Evolutionary conservation across 2,797 vertebrate species (phyloP).

Genomic region (Danionella dracula): DNA sequence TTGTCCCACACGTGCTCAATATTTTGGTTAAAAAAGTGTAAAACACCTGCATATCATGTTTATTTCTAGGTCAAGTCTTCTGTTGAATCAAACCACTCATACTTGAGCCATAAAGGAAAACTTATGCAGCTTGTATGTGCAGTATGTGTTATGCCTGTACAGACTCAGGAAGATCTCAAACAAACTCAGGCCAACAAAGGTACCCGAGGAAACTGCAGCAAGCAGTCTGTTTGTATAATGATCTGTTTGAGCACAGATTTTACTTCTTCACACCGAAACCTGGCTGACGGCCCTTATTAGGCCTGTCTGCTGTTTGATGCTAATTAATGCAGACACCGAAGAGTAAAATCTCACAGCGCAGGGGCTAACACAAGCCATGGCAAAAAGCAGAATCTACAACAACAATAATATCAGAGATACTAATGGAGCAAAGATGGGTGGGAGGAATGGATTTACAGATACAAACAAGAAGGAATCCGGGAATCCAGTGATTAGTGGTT

Average conservation of each 20-base stretch:
- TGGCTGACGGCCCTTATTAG: neutral
- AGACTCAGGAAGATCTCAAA: neutral
- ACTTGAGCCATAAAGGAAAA: too few species aligned
- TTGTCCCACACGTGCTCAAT: too few species aligned
- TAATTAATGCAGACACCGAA: constrained; percentile 9
- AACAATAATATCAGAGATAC: neutral
- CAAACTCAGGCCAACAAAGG: neutral
- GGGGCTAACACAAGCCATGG: neutral
- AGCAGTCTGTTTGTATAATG: constrained; percentile 10
- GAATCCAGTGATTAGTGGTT: too few species aligned
- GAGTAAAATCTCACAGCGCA: neutral
- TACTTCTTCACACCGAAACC: constrained; percentile 8
- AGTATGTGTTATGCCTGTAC: too few species aligned
- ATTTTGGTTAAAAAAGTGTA: neutral
- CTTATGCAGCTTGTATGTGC: too few species aligned
- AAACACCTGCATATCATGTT: neutral
- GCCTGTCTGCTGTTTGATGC: constrained; percentile 7
- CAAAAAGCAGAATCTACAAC: constrained; percentile 5
- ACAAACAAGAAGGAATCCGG: neutral
- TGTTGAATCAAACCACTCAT: too few species aligned
- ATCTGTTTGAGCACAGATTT: constrained; percentile 5
- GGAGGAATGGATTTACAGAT: neutral
- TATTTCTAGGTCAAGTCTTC: neutral
- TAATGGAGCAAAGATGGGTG: neutral
- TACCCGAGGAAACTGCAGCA: neutral